Evolutionary conservation across 1,140 invertebrate species (phyloP).

Genomic region (Neuroterus valhalla): DNA sequence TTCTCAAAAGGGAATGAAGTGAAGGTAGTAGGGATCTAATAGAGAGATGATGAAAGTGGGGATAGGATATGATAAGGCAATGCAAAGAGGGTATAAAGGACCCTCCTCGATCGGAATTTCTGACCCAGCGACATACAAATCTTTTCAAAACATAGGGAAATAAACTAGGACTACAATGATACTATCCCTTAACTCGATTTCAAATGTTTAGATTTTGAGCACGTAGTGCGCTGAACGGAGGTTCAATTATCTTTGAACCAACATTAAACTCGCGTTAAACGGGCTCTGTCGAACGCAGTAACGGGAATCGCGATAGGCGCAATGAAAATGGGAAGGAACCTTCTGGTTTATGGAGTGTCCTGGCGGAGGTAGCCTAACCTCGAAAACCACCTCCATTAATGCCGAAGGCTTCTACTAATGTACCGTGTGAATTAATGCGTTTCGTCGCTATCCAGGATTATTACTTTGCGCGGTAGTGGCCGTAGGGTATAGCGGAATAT

Average conservation of each 20-base stretch:
- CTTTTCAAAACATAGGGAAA: no score
- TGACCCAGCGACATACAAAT: no score
- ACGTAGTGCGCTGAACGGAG: background rate
- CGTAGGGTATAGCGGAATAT: background rate
- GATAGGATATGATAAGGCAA: no score
- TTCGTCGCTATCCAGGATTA: slow-evolving; percentile 31
- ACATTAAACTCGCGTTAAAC: background rate
- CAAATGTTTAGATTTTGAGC: slow-evolving; percentile 12
- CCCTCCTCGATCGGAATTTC: no score
- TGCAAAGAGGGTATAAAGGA: no score
- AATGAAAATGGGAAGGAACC: slow-evolving; percentile 23
- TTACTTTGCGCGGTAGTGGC: slow-evolving; percentile 5
- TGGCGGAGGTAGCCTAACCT: slow-evolving; percentile 51
- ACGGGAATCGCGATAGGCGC: slow-evolving; percentile 1
- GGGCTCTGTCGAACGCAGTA: background rate
- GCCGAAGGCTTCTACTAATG: slow-evolving; percentile 36
- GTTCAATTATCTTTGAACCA: slow-evolving; percentile 2
- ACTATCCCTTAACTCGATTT: background rate
- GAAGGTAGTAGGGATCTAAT: no score
- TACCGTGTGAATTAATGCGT: slow-evolving; percentile 40
- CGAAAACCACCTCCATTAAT: slow-evolving; percentile 54
- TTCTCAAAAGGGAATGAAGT: no score
- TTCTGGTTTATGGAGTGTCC: slow-evolving; percentile 36
- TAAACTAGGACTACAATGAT: no score
- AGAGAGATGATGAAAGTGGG: no score